These are phyloP conservation scores for Agonopterix heracliana DNA, from an alignment of 2,888 invertebrate genomes.

Conservation along the genomic window DNA sequence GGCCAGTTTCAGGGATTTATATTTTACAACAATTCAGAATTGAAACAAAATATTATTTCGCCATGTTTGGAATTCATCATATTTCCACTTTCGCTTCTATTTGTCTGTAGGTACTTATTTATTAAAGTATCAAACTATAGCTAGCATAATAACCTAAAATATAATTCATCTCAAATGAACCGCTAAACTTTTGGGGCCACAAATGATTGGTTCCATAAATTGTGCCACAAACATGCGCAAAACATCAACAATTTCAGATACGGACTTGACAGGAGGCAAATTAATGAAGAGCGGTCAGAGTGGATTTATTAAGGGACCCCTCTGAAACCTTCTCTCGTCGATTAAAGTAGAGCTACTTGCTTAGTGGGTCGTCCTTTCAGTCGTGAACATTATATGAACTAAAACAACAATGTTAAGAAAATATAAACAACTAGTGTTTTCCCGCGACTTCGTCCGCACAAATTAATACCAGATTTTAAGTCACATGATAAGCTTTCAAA, in stretches of 20 bases:
- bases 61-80: too few species aligned
- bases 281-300: conserved; percentile 63
- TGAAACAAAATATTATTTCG: too few species aligned
- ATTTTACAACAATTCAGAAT: too few species aligned
- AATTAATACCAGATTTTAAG: too few species aligned
- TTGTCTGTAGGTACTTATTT: too few species aligned
- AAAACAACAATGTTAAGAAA: conserved; percentile 1
- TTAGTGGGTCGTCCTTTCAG: conserved; percentile 2
- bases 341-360: conserved; percentile 21
- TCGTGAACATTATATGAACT: not conserved
- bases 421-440: too few species aligned
- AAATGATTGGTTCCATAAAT: conserved; percentile 61
- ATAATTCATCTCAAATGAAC: conserved; percentile 37
- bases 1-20: too few species aligned
- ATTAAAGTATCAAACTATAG: too few species aligned
- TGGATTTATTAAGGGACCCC: conserved; percentile 59
- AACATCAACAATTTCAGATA: conserved; percentile 70
- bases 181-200: conserved; percentile 40
- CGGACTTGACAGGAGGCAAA: conserved; percentile 57
- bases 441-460: too few species aligned
- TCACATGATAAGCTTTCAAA: too few species aligned
- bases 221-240: conserved; percentile 55
- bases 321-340: conserved; percentile 35
- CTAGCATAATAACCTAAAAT: conserved; percentile 17
- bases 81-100: too few species aligned